Base-by-base conservation (phyloP, 2,113 vertebrate species). In the Pteropus alecto region DNA sequence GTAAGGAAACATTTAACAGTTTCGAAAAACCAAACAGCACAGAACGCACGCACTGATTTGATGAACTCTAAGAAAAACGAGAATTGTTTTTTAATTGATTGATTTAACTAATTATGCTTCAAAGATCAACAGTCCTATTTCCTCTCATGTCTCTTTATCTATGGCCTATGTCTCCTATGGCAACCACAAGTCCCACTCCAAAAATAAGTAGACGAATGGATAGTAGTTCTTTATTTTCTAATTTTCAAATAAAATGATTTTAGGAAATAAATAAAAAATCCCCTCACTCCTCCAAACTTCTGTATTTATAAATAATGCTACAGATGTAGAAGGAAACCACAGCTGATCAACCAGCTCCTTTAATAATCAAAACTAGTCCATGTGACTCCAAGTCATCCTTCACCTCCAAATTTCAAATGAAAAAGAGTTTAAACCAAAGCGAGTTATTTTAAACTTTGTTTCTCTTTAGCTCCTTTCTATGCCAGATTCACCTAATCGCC, bases 251-350 rank as follows among this genome's bases (percentile, higher is more conserved):
- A 94, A 81, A 93, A 56, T 56, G n/a, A 86, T 81, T 87, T 77
- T 70, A 92, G 58, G 89, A 90, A 92, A 86, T 33, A 94, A 92
- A 95, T 38, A 86, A 22, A 60, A 92, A 95, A 51, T 63, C 58
- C 41, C 33, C 73, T 82, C 7, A 74, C 7, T 3, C 6, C 19
- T 63, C 24, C 26, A 54, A 74, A 97, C 77, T 48, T 92, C 48
- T 71, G 1, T 58, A 74, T 51, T 86, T 65, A 86, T 22, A 84
- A 43, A 85, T 67, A 93, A 48, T 65, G 26, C 51, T 67, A 71
- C 4, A 94, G 63, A 92, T 73, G 7, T 61, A 22, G 60, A 88
- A 95, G 35, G 56, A 87, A n/a, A 63, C 35, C 38, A 77, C 14
- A 88, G 28, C 13, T 94, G 24, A 84, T 35, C 48, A 63, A 87